A percentile compares a stretch with the other conserved stretches of the same genome.
Evolutionary conservation across 2,888 invertebrate species (phyloP).

Genomic region (Pogonocherus hispidulus): DNA sequence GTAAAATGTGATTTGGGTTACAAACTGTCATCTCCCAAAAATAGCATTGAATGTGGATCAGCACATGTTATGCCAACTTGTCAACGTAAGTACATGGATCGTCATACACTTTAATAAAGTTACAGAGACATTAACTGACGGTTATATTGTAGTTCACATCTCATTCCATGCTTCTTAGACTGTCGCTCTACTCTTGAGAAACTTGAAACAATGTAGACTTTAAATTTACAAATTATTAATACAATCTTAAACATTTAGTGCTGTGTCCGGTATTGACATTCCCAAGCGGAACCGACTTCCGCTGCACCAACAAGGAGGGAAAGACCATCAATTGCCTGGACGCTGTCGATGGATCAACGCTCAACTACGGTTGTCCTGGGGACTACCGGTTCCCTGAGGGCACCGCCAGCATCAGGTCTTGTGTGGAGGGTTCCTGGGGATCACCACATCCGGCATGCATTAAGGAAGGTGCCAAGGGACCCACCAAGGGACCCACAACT

Average conservation of each 20-base stretch:
- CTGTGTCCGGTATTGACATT: background rate
- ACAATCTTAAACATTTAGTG: background rate
- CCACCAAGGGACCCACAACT: background rate
- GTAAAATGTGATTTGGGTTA: constrained; percentile 36
- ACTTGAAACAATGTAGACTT: no score
- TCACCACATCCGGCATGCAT: background rate
- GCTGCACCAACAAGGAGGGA: background rate
- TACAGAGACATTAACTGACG: no score
- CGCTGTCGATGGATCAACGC: background rate
- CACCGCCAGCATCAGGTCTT: background rate
- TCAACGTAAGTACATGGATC: constrained; percentile 24
- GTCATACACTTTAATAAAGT: no score
- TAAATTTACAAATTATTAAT: no score
- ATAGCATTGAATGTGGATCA: constrained; percentile 29
- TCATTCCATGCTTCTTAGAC: no score
- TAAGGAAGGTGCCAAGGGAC: no score
- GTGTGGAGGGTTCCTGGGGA: background rate
- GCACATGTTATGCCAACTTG: constrained; percentile 32
- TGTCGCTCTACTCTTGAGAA: no score
- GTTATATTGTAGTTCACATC: no score
- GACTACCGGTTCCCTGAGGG: background rate
- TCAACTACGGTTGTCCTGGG: background rate
- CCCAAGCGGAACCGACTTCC: background rate
- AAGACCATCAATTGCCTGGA: background rate
- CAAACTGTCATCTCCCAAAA: constrained; percentile 18